Base-by-base conservation (phyloP, 2,888 invertebrate genomes). In the Thysanoteuthis rhombus region DNA sequence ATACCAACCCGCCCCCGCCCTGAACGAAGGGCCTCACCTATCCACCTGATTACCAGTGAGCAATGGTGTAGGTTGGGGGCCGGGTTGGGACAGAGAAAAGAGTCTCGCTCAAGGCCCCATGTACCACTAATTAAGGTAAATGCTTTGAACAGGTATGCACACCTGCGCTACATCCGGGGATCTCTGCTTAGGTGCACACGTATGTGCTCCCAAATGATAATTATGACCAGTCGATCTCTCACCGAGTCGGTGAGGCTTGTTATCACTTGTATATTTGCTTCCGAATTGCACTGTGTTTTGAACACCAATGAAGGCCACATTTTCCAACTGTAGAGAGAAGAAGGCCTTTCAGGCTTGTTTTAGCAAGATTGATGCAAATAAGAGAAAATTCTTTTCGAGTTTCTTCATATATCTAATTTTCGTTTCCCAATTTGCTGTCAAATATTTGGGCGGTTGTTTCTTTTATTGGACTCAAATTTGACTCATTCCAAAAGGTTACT, bases 61-160 rank as follows among this genome's bases (percentile, higher is more conserved):
- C 75, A 52, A 5, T 52, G 52, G 52, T 8, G 16, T 42, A 42
- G 42, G n/a, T n/a, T n/a, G 45, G 12, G 1, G 45, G 45, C 1
- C 12, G 45, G 45, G 45, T 12, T 25, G 16, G 25, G 22, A 25
- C 22, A 4, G 22, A 25, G 25, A 52, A 25, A 52, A 52, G 52
- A 52, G 75, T 75, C n/a, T 75, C 19, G 75, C 75, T 75, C 75
- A 75, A n/a, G n/a, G 75, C n/a, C n/a, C n/a, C 75, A 75, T 75
- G n/a, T 75, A 75, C 75, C n/a, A n/a, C 75, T 75, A 75, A 75
- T 75, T 75, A 75, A 75, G 75, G n/a, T 75, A 75, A 75, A 75
- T 75, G 75, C n/a, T 25, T 52, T 52, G 75, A 75, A 75, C 75
- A 75, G 75, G 75, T 75, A 75, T 25, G 75, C 75, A 75, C 75